Evolutionary conservation across 2,888 invertebrate genomes (phyloP), one percentile per base, ranked within the genome.

Genomic region (Patella caerulea): DNA sequence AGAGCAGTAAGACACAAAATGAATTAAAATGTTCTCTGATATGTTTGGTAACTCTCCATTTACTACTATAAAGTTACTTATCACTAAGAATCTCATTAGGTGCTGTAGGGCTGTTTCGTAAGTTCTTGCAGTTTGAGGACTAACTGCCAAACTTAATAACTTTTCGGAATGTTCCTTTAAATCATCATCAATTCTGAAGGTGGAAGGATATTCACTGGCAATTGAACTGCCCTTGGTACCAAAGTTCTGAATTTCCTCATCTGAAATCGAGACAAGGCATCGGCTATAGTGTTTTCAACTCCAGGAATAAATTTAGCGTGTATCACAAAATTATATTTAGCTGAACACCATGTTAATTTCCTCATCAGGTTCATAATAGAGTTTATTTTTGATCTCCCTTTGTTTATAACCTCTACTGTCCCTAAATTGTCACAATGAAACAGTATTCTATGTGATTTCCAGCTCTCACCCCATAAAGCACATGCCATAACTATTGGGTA

Each of bases 391-490:
- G 80, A 75, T 17, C 78, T 29, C 17, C 80, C 80, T 45, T 76
- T 80, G 17, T 73, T 74, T n/a, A 80, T 17, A 71, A 80, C 76
- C 9, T 34, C 12, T 9, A 80, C 80, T 1, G 78, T 78, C 1
- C 76, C 81, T 17, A 29, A 19, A 71, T 81, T 81, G 71, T 81
- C 79, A 76, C 78, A 78, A 54, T 76, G 53, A 59, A 81, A 79
- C 12, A 72, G 29, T 14, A 81, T 78, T 69, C 74, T 69, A n/a
- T 79, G 73, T 15, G 24, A 29, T 17, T 45, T 15, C 79, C 79
- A 79, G 5, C 24, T 17, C 12, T 55, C 29, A 24, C 79, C 79
- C 79, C 76, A 79, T 69, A 79, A 5, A 14, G 75, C 72, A 15
- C 65, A 74, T 52, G 75, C 74, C 9, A 71, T 71, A 5, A 78